Conservation (phyloP, 2,113 vertebrate genomes). For the Hippolais icterina region DNA sequence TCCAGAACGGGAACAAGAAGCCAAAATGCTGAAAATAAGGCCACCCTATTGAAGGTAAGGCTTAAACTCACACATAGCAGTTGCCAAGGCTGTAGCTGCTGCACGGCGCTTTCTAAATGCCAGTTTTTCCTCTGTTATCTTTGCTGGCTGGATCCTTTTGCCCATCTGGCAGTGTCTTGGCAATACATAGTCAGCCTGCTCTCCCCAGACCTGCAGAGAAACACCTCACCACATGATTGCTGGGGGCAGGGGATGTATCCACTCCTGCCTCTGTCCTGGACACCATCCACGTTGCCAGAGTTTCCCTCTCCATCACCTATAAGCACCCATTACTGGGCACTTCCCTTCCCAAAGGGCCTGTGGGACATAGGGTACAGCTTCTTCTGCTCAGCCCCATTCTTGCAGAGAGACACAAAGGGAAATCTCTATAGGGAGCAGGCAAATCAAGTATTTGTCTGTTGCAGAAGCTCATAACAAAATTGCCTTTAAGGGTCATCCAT, state of each 20-base stretch:
- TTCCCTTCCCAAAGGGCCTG: neutral
- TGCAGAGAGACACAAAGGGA: neutral
- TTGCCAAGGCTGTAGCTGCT: neutral
- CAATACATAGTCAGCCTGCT: rapidly evolving
- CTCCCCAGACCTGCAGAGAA: rapidly evolving
- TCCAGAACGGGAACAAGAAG: neutral
- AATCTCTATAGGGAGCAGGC: neutral
- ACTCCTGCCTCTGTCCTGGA: neutral
- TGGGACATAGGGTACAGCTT: neutral
- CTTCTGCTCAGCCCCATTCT: neutral
- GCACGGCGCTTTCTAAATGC: rapidly evolving
- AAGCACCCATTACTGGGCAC: neutral
- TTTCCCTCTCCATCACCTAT: neutral
- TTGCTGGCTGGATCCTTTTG: neutral
- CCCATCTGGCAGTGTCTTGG: neutral
- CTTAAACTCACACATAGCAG: neutral
- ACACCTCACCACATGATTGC: rapidly evolving
- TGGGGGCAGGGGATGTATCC: rapidly evolving
- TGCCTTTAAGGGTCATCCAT: neutral
- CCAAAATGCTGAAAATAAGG: neutral
- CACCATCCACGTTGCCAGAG: rapidly evolving
- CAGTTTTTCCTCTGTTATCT: neutral
- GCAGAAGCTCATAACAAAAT: neutral
- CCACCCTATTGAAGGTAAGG: neutral
- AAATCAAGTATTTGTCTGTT: neutral